Percentiles rank a stretch among this genome's conserved stretches.
phyloP scores from a whole-genome alignment of 2,113 vertebrate genomes.

The Theristicus caerulescens region DNA sequence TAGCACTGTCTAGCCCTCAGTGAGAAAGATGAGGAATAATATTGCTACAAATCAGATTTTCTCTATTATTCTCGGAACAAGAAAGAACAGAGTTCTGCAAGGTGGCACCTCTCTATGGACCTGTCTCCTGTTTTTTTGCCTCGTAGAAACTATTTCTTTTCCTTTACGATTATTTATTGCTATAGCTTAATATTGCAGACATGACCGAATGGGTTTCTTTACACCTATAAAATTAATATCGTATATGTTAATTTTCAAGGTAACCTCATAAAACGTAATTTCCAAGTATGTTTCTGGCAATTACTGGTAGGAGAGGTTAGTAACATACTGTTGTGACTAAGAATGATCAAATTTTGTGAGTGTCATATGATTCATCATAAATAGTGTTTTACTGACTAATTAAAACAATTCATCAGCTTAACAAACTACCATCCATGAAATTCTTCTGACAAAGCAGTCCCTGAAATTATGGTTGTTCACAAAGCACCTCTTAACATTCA shows the following conservation, averaged over 20 bases:
- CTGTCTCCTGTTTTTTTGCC: neutral
- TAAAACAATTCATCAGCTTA: conserved; percentile 71
- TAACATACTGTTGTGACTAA: conserved; percentile 10
- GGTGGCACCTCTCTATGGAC: neutral
- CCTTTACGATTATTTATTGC: conserved; percentile 1
- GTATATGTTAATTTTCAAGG: conserved; percentile 46
- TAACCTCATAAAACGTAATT: conserved; percentile 17
- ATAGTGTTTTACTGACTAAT: conserved; percentile 64
- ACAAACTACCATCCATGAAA: conserved; percentile 56
- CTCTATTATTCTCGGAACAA: neutral
- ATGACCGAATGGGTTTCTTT: conserved; percentile 3
- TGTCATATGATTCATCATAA: conserved; percentile 56
- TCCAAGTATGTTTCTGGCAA: conserved; percentile 9
- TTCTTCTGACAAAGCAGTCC: conserved; percentile 53
- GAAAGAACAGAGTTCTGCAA: neutral
- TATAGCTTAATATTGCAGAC: neutral
- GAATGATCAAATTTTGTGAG: conserved; percentile 46
- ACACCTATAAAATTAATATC: conserved; percentile 25
- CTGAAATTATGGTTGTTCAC: conserved; percentile 45
- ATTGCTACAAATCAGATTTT: neutral
- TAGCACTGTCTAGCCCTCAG: neutral
- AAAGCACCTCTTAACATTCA: conserved; percentile 64
- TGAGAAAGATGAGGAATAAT: neutral
- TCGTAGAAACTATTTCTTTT: neutral
- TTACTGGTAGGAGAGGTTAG: conserved; percentile 29